phyloP scores from a whole-genome alignment of 2,113 vertebrate species.

The Chrysemys picta region DNA sequence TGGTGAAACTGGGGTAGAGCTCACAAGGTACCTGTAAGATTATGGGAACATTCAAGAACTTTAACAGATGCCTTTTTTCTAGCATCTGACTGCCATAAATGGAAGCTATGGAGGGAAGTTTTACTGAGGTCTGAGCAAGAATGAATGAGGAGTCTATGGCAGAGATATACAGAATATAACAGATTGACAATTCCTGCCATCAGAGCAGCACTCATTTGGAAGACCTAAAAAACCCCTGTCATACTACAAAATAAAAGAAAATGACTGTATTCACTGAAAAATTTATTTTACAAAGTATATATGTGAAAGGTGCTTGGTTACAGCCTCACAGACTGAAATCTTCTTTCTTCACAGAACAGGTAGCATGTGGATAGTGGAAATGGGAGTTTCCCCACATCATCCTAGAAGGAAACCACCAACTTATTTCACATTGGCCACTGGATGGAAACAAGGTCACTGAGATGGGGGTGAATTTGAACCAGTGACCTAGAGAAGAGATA shows the following conservation, averaged over 20 bases:
- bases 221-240: neutral
- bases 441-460: neutral
- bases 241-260: neutral
- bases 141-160: neutral
- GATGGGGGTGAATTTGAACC: neutral
- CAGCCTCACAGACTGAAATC: neutral
- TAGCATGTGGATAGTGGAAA: neutral
- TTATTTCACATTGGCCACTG: neutral
- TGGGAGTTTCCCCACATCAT: neutral
- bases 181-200: neutral
- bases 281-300: neutral
- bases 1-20: neutral
- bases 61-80: neutral
- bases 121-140: neutral
- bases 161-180: neutral
- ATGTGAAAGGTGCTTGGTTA: neutral
- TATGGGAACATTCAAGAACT: neutral
- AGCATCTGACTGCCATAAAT: neutral
- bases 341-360: neutral
- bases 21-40: neutral
- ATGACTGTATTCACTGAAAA: neutral
- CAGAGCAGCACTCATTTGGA: neutral
- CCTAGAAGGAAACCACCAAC: neutral
- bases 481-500: neutral
- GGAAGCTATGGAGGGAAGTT: neutral